Percentiles rank a stretch among this genome's conserved stretches.
phyloP scores from a whole-genome alignment of 2,797 vertebrate genomes.

The Onychomys leucogaster region DNA sequence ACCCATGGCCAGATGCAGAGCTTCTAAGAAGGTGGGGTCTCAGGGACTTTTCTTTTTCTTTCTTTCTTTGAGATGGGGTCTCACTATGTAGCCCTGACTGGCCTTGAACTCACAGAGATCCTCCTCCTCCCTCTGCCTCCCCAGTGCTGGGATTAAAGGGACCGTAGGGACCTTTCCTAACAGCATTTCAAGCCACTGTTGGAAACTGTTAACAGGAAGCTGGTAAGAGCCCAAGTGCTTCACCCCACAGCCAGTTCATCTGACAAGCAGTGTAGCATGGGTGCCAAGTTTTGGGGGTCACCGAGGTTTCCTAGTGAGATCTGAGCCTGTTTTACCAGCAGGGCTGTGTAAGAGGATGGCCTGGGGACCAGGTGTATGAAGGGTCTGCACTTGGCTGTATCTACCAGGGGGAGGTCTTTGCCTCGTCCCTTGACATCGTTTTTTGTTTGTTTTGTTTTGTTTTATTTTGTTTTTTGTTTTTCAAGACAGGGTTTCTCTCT shows the following conservation, averaged over 20 bases:
- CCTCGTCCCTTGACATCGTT: too few relatives aligned
- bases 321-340: too few relatives aligned
- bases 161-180: neutral
- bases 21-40: neutral
- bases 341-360: too few relatives aligned
- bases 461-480: too few relatives aligned
- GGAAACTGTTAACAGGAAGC: slow-evolving; percentile 4
- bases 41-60: neutral
- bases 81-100: neutral
- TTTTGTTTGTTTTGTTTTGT: too few relatives aligned
- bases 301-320: too few relatives aligned
- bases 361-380: too few relatives aligned
- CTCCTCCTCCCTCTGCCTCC: neutral
- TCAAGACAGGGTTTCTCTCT: too few relatives aligned
- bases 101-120: neutral
- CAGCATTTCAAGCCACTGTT: neutral
- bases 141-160: neutral
- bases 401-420: too few relatives aligned
- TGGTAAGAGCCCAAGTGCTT: neutral
- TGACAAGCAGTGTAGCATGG: neutral
- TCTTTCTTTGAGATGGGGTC: too few relatives aligned
- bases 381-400: too few relatives aligned
- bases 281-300: too few relatives aligned
- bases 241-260: neutral
- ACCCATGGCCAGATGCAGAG: neutral